Evolutionary conservation across 1,140 invertebrate species (phyloP).

Genomic region (Araneus ventricosus): DNA sequence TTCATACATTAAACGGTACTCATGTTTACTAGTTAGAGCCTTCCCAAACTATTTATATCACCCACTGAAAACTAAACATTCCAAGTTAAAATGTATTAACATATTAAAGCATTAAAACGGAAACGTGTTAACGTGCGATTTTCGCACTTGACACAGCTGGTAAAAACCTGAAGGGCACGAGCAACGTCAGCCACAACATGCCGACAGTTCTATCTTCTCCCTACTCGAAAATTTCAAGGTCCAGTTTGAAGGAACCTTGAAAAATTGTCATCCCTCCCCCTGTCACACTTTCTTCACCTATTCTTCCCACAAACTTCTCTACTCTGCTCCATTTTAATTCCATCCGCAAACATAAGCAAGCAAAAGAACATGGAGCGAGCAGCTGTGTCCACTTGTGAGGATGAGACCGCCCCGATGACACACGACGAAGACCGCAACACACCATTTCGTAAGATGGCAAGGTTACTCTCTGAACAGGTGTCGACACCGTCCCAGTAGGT

Average conservation of each 20-base stretch:
- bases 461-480: conserved; percentile 10
- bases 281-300: background rate
- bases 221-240: background rate
- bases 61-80: too few species aligned
- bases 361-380: background rate
- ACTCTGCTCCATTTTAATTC: background rate
- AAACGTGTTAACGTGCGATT: background rate
- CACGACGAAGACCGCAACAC: background rate
- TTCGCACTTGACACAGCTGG: background rate
- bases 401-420: conserved; percentile 12
- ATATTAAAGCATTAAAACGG: too few species aligned
- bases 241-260: background rate
- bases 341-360: background rate
- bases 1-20: too few species aligned
- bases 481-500: background rate
- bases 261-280: background rate
- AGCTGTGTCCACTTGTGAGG: background rate
- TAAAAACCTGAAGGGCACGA: background rate
- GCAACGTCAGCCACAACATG: background rate
- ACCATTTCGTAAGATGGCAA: conserved; percentile 12
- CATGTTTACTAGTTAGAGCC: too few species aligned
- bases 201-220: background rate
- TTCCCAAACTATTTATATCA: too few species aligned
- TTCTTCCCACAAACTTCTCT: background rate
- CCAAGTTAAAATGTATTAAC: too few species aligned